These are phyloP conservation scores for Lochmaea crataegi DNA, from an alignment of 2,888 invertebrate genomes.

Conservation along the genomic window DNA sequence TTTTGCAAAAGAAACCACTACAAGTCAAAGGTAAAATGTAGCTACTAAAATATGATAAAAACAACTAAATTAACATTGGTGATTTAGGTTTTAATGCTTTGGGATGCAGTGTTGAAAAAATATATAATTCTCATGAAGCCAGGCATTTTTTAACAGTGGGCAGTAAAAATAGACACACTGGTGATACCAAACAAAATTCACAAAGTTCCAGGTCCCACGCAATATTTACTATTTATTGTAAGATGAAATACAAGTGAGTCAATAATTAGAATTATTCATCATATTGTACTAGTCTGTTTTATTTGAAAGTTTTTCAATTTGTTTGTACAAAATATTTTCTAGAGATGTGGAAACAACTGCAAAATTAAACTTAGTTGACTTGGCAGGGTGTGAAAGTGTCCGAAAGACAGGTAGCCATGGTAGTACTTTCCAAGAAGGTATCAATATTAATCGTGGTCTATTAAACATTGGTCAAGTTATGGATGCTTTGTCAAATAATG, in stretches of 20 bases:
- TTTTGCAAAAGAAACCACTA: slow-evolving; percentile 58
- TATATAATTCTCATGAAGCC: slow-evolving; percentile 60
- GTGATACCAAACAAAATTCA: slow-evolving; percentile 66
- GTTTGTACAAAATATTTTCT: slow-evolving; percentile 29
- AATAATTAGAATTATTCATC: background rate
- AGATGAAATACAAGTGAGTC: slow-evolving; percentile 44
- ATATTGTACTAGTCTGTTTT: background rate
- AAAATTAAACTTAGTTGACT: slow-evolving; percentile 67
- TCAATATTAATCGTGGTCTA: slow-evolving; percentile 68
- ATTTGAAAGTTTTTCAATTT: background rate
- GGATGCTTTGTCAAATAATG: slow-evolving; percentile 63
- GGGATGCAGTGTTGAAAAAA: slow-evolving; percentile 52
- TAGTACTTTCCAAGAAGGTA: slow-evolving; percentile 66
- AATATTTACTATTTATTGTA: slow-evolving; percentile 65
- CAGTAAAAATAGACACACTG: slow-evolving; percentile 66
- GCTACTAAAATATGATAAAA: too few relatives aligned
- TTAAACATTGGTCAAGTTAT: slow-evolving; percentile 67
- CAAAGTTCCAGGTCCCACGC: slow-evolving; percentile 68
- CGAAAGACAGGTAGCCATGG: slow-evolving; percentile 67
- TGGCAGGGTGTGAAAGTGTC: slow-evolving; percentile 68
- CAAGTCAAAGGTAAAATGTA: slow-evolving; percentile 58
- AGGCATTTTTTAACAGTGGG: slow-evolving; percentile 60
- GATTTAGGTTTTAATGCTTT: slow-evolving; percentile 55
- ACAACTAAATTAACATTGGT: background rate
- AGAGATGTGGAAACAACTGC: slow-evolving; percentile 54